A percentile compares a stretch with the other conserved stretches of the same genome.
These are phyloP conservation scores for Lacerta agilis DNA, from an alignment of 2,797 vertebrate genomes.

Conservation along the genomic window DNA sequence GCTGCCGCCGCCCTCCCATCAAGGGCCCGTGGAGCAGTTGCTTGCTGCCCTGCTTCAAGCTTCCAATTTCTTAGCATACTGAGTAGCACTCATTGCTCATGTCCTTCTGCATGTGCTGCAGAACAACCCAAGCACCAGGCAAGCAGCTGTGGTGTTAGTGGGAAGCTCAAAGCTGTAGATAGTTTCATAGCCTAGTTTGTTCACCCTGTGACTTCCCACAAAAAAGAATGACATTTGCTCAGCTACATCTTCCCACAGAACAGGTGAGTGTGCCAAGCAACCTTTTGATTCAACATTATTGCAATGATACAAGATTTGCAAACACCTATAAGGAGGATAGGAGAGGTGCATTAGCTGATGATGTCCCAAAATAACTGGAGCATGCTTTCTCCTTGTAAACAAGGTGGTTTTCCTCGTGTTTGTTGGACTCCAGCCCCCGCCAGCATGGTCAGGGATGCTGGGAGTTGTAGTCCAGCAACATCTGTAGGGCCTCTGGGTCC, in stretches of 20 bases:
- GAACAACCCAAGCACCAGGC: background rate
- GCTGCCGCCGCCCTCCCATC: background rate
- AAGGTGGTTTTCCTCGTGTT: background rate
- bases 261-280: background rate
- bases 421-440: background rate
- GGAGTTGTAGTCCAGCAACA: too few relatives aligned
- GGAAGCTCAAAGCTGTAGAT: background rate
- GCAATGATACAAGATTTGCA: background rate
- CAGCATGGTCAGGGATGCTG: background rate
- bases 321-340: background rate
- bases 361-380: background rate
- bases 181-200: background rate
- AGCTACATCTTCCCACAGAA: background rate
- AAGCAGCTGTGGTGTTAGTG: background rate
- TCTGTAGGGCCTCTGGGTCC: too few relatives aligned
- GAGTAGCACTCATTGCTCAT: background rate
- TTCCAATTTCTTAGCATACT: background rate
- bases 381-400: background rate
- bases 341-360: background rate
- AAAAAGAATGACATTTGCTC: background rate
- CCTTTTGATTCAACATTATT: background rate
- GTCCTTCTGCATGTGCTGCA: background rate
- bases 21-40: background rate
- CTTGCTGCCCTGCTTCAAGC: background rate
- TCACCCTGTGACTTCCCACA: background rate